Evolutionary conservation across 2,113 vertebrate genomes (phyloP).

Genomic region (Aramus guarauna): DNA sequence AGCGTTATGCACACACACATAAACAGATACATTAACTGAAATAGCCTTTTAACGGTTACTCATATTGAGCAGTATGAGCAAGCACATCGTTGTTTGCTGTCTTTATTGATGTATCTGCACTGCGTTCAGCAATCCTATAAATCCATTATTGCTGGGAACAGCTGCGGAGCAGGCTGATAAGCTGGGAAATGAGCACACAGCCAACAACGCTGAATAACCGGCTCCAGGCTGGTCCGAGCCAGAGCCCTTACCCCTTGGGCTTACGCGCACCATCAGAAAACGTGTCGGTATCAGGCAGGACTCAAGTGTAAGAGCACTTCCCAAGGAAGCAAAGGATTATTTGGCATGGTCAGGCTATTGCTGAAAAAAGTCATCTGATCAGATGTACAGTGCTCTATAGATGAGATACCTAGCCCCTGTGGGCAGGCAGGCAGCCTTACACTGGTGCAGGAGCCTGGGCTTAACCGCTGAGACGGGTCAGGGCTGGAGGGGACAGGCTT

Average conservation of each 20-base stretch:
- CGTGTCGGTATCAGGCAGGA: neutral
- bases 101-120: neutral
- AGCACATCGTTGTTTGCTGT: neutral
- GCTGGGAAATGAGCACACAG: neutral
- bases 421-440: neutral
- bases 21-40: neutral
- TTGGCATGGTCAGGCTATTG: neutral
- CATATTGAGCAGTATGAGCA: neutral
- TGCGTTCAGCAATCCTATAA: neutral
- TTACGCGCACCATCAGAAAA: neutral
- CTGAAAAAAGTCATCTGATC: neutral
- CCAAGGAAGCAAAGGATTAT: neutral
- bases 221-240: neutral
- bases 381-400: neutral
- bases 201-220: neutral
- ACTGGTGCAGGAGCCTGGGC: rapidly evolving
- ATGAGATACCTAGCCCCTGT: neutral
- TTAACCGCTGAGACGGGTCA: rapidly evolving
- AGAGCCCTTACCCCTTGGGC: neutral
- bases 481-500: neutral
- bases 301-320: neutral
- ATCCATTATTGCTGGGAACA: neutral
- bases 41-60: neutral
- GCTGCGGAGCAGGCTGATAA: neutral
- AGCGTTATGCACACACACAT: neutral